Conservation (phyloP, 1,140 invertebrate genomes). For the Globodera ellingtonae region DNA sequence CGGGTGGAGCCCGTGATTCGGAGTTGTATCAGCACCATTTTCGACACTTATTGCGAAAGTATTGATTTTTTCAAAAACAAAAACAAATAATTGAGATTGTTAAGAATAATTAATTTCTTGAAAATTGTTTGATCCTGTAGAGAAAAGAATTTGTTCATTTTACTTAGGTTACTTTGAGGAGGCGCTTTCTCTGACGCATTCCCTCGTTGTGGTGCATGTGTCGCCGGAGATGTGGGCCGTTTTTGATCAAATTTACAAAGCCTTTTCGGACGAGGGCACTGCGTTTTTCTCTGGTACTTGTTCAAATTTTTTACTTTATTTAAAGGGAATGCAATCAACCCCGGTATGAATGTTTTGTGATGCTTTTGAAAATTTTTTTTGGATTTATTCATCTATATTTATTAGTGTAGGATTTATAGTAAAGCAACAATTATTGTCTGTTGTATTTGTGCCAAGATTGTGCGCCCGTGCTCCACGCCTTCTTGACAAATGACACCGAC, state of each 20-base stretch:
- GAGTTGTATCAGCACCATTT: conserved; percentile 76
- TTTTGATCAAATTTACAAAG: conserved; percentile 76
- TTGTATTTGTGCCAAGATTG: conserved; percentile 74
- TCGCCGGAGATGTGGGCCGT: conserved; percentile 94
- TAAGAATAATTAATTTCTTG: background rate
- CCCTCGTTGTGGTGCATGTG: conserved; percentile 83
- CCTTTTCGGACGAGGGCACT: conserved; percentile 72
- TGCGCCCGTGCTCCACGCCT: conserved; percentile 97
- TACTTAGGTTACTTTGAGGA: conserved; percentile 91
- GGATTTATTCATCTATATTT: conserved; percentile 9
- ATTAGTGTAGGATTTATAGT: background rate
- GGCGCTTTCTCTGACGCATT: conserved; percentile 86
- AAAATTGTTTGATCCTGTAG: too few species aligned
- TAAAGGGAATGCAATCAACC: too few species aligned
- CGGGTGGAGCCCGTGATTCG: conserved; percentile 90
- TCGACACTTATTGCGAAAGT: conserved; percentile 42
- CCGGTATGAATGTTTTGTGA: background rate
- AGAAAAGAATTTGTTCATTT: conserved; percentile 13
- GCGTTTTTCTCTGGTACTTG: conserved; percentile 83
- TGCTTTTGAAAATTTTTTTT: background rate
- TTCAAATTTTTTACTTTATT: background rate
- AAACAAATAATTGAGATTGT: too few species aligned
- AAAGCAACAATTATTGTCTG: conserved; percentile 1
- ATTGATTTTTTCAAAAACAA: background rate
- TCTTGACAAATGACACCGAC: conserved; percentile 89